These are phyloP conservation scores for Drosophila siamana DNA, from an alignment of 2,888 invertebrate species.

Conservation along the genomic window DNA sequence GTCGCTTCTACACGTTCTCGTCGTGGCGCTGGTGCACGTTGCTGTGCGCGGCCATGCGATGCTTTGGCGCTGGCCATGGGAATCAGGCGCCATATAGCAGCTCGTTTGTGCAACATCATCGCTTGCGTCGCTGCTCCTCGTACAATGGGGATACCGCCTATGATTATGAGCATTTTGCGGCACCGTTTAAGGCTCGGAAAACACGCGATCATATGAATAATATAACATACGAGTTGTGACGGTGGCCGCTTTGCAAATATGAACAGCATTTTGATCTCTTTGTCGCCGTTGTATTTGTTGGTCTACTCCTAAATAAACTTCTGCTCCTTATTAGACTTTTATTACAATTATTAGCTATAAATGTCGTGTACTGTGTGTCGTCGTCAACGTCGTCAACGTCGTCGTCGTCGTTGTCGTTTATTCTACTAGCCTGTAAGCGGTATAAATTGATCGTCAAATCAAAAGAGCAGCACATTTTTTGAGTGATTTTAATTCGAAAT, in stretches of 20 bases:
- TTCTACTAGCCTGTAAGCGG: constrained; percentile 42
- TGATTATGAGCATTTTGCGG: constrained; percentile 83
- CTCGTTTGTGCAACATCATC: constrained; percentile 78
- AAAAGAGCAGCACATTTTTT: constrained; percentile 69
- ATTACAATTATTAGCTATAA: constrained; percentile 74
- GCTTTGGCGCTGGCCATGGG: constrained; percentile 83
- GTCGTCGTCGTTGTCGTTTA: constrained; percentile 51
- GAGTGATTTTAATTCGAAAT: constrained; percentile 75
- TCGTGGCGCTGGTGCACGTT: constrained; percentile 85
- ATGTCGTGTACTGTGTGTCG: constrained; percentile 63
- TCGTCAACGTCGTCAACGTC: constrained; percentile 51
- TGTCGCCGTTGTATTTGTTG: constrained; percentile 65
- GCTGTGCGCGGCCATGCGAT: constrained; percentile 85
- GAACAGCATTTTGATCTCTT: constrained; percentile 74
- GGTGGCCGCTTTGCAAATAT: constrained; percentile 67
- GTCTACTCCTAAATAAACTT: constrained; percentile 55
- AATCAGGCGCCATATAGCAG: constrained; percentile 79
- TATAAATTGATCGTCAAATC: constrained; percentile 52
- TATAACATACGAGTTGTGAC: constrained; percentile 85
- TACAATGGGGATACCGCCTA: constrained; percentile 80
- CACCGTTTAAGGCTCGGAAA: constrained; percentile 83
- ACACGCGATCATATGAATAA: constrained; percentile 85
- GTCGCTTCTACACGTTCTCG: constrained; percentile 82
- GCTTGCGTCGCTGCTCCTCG: constrained; percentile 79
- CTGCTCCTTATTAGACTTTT: constrained; percentile 69